A percentile compares a stretch with the other conserved stretches of the same genome.
Evolutionary conservation across 1,140 invertebrate species (phyloP).

Genomic region (Brachionus rotundiformis): DNA sequence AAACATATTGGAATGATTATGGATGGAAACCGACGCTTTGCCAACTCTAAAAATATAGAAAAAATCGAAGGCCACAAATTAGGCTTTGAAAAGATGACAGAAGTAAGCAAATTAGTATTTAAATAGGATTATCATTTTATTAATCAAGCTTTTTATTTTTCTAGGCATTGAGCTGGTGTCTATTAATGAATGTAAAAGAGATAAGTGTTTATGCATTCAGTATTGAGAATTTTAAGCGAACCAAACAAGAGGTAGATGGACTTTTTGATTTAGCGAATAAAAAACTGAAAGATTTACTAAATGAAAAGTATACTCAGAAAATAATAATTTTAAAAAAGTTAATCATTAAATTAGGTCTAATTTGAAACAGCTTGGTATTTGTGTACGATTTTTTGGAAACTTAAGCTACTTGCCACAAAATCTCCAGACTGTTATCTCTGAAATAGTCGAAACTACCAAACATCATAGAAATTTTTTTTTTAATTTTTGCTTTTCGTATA

Average conservation of each 20-base stretch:
- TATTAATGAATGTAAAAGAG: slow-evolving; percentile 74
- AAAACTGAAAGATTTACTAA: slow-evolving; percentile 77
- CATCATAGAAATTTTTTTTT: slow-evolving; percentile 66
- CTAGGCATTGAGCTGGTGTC: slow-evolving; percentile 74
- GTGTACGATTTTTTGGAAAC: slow-evolving; percentile 85
- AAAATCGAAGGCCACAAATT: slow-evolving; percentile 81
- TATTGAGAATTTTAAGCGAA: slow-evolving; percentile 97
- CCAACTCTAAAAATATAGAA: slow-evolving; percentile 75
- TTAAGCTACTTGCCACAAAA: slow-evolving; percentile 77
- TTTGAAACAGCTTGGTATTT: slow-evolving; percentile 79
- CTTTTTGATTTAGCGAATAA: slow-evolving; percentile 83
- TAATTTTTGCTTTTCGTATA: slow-evolving; percentile 31
- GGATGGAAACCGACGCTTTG: slow-evolving; percentile 96
- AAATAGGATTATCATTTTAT: not conserved
- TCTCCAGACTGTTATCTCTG: slow-evolving; percentile 75
- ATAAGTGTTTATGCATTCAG: slow-evolving; percentile 98
- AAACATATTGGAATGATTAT: slow-evolving; percentile 93
- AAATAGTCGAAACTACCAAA: slow-evolving; percentile 76
- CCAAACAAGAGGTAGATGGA: slow-evolving; percentile 82
- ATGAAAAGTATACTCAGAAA: slow-evolving; percentile 72
- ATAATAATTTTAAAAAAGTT: not conserved
- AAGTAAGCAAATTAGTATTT: slow-evolving; percentile 64
- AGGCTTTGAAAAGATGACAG: slow-evolving; percentile 91
- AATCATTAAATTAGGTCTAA: slow-evolving; percentile 66
- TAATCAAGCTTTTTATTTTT: not conserved